Evolutionary conservation across 1,140 invertebrate species (phyloP), one percentile per base, ranked within the genome.

Genomic region (Pararge aegeria): DNA sequence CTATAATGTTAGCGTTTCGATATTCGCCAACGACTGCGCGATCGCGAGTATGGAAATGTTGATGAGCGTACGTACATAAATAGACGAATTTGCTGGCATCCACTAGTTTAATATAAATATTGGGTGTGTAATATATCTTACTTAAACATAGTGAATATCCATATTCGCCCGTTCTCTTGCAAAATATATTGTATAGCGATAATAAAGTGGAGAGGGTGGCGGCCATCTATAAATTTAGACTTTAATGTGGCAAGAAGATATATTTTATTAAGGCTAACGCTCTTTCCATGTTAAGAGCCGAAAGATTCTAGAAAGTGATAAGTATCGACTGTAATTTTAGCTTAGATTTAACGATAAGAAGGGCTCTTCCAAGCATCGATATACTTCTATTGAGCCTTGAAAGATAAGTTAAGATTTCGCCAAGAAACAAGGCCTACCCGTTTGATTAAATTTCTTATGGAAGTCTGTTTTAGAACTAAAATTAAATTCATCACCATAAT

Each of bases 211-310:
- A 29, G 21, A 27, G 44, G 44, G 21, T 3, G 46, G 46, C 2
- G 15, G 18, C 42, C 46, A 29, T 49, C 46, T 29, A 49, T 49
- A 49, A 49, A 49, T 49, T 49, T 29, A 27, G 46, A 49, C 46
- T 49, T 49, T 49, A 49, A 49, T 49, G 46, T 49, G 46, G 12
- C 46, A 49, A 29, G 46, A 49, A 24, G 46, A 49, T 49, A 27
- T 49, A 49, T 49, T 49, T 49, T 49, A 49, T 49, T 49, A 49
- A 49, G 21, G 46, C 46, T 49, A 49, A 49, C 46, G 46, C 46
- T 49, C 46, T 49, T 49, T 49, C 18, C 46, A 49, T 49, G 46
- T 49, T 29, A 24, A 49, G 46, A 16, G 18, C 46, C 44, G 19
- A 49, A 27, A 49, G 46, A 49, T 49, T 49, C 21, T 15, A 5